phyloP scores from a whole-genome alignment of 2,113 vertebrate genomes.

The Callipepla californica region DNA sequence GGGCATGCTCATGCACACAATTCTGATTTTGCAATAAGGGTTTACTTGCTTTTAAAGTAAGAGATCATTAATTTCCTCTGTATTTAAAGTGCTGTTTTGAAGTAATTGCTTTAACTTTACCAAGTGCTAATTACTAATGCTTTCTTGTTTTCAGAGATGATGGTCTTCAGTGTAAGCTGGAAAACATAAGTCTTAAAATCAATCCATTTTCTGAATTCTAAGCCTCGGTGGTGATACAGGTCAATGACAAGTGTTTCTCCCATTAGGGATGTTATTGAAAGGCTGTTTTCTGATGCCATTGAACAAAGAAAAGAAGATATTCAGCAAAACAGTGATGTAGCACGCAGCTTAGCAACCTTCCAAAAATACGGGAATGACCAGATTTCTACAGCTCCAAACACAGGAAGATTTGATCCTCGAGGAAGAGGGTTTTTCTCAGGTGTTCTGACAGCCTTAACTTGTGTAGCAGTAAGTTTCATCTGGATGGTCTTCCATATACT shows the following conservation, averaged over 20 bases:
- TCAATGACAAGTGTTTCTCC: constrained; percentile 36
- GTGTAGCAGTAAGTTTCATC: constrained; percentile 87
- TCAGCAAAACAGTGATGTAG: constrained; percentile 80
- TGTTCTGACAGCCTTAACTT: constrained; percentile 88
- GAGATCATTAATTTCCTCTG: background rate
- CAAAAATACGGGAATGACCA: constrained; percentile 88
- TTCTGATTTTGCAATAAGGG: background rate
- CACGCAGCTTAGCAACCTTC: constrained; percentile 85
- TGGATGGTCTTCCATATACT: background rate
- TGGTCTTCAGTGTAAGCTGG: background rate
- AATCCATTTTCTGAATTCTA: background rate
- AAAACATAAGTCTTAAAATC: background rate
- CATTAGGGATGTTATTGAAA: constrained; percentile 89
- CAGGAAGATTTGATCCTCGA: constrained; percentile 74
- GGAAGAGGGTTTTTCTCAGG: constrained; percentile 91
- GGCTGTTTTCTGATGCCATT: constrained; percentile 86
- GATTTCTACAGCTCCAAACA: constrained; percentile 60
- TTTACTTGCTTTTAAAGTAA: background rate
- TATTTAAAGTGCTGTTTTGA: background rate
- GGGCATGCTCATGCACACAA: background rate
- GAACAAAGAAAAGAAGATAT: constrained; percentile 85
- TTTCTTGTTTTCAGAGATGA: background rate
- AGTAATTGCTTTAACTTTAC: background rate
- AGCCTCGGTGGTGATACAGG: background rate
- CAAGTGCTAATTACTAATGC: background rate